A percentile compares a stretch with the other conserved stretches of the same genome.
Evolutionary conservation across 1,140 invertebrate genomes (phyloP).

Genomic region (Propsilocerus akamusi): DNA sequence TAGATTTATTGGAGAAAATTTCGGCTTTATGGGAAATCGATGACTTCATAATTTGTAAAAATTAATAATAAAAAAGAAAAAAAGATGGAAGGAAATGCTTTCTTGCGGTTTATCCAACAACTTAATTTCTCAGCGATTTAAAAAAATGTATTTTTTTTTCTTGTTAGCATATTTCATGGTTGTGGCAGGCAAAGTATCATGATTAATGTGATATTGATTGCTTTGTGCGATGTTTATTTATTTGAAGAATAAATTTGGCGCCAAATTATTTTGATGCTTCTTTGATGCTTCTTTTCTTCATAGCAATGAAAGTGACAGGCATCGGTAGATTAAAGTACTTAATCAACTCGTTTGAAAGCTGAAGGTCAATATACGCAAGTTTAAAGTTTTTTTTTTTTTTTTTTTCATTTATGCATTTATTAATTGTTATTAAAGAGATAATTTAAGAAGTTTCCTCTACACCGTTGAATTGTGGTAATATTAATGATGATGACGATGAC

Average conservation of each 20-base stretch:
- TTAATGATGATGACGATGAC: no score
- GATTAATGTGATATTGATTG: conserved; percentile 4
- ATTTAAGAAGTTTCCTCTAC: background rate
- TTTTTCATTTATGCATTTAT: background rate
- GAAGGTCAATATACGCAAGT: no score
- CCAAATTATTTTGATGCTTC: background rate
- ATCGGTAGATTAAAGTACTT: no score
- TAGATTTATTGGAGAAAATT: no score
- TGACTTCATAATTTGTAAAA: background rate
- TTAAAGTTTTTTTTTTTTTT: background rate
- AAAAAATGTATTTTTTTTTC: background rate
- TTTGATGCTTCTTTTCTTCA: no score
- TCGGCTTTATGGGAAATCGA: background rate
- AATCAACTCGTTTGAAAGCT: no score
- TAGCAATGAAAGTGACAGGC: no score
- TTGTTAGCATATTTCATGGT: background rate
- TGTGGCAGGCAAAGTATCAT: background rate
- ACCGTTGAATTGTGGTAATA: no score
- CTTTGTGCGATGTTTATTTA: no score
- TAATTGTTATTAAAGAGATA: background rate
- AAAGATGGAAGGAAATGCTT: background rate
- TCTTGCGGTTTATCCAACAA: background rate
- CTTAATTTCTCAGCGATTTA: background rate
- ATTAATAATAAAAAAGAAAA: background rate
- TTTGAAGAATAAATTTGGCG: background rate